Conservation (phyloP, 2,113 vertebrate species). For the Sinocyclocheilus rhinocerous region DNA sequence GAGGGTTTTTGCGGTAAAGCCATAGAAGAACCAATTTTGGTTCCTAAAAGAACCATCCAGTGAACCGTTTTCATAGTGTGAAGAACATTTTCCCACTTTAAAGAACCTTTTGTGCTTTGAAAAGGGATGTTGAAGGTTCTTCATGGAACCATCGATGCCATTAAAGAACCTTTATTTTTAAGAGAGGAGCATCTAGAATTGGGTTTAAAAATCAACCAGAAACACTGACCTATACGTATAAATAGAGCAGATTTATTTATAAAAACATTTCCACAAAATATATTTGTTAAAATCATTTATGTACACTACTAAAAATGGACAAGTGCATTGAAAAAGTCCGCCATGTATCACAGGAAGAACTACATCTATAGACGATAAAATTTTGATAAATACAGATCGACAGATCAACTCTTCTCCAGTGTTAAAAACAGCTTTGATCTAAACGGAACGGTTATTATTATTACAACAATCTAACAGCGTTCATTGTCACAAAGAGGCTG, state of each 20-base stretch:
- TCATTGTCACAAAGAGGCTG: slow-evolving; percentile 38
- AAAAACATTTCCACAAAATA: slow-evolving; percentile 86
- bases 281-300: slow-evolving; percentile 85
- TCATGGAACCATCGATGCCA: no score
- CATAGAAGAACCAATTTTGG: no score
- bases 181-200: no score
- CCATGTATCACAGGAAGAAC: slow-evolving; percentile 73
- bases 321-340: slow-evolving; percentile 84
- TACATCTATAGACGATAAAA: slow-evolving; percentile 59
- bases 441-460: slow-evolving; percentile 36
- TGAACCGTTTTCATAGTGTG: no score
- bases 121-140: no score
- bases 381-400: slow-evolving; percentile 63
- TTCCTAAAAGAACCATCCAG: no score
- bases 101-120: no score
- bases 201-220: background rate
- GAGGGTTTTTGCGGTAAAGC: no score
- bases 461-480: slow-evolving; percentile 36
- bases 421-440: slow-evolving; percentile 63
- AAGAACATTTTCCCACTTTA: no score
- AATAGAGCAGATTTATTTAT: slow-evolving; percentile 91
- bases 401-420: slow-evolving; percentile 58
- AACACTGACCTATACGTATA: slow-evolving; percentile 74
- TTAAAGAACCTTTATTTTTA: no score
- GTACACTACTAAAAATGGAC: slow-evolving; percentile 78